These are phyloP conservation scores for Campoplex capitator DNA, from an alignment of 2,888 invertebrate species.

Conservation along the genomic window DNA sequence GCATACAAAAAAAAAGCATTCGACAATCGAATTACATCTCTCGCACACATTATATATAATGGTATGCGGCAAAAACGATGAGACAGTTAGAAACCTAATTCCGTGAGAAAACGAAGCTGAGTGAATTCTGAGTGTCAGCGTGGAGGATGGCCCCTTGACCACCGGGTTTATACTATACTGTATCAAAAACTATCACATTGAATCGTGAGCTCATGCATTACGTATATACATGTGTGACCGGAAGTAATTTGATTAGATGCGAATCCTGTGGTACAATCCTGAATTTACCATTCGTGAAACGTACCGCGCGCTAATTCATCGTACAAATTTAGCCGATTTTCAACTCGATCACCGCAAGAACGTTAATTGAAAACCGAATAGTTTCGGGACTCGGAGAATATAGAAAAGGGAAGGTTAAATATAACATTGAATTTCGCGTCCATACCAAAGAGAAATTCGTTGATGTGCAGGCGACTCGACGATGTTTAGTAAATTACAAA, in stretches of 20 bases:
- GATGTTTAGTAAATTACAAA: constrained; percentile 30
- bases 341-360: constrained; percentile 55
- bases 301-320: constrained; percentile 52
- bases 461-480: not conserved
- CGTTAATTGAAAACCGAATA: constrained; percentile 67
- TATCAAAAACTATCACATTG: not conserved
- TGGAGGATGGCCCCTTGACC: not conserved
- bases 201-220: not conserved
- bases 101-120: constrained; percentile 2
- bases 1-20: not conserved
- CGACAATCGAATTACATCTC: not conserved
- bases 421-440: not conserved
- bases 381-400: constrained; percentile 22
- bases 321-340: constrained; percentile 57
- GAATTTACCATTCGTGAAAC: constrained; percentile 47
- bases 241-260: constrained; percentile 44
- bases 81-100: not conserved
- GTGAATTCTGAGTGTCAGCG: not conserved
- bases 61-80: not conserved
- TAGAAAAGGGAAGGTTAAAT: constrained; percentile 25
- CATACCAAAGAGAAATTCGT: not conserved
- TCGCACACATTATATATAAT: not conserved
- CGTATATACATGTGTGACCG: not conserved
- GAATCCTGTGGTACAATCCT: constrained; percentile 24
- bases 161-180: not conserved